Conservation (phyloP, 2,113 vertebrate species). For the Balaenoptera acutorostrata region DNA sequence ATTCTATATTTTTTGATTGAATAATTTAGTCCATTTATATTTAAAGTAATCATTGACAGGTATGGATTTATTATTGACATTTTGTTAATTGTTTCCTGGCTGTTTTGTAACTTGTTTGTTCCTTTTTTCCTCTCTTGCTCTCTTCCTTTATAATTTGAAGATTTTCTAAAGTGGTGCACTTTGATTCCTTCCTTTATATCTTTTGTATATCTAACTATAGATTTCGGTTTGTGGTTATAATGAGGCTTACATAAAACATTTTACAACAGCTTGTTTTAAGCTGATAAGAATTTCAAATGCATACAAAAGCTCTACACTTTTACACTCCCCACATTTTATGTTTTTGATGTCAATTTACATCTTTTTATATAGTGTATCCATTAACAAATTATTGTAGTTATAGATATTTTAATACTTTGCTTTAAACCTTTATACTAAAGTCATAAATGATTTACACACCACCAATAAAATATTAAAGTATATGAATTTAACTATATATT, state of each 20-base stretch:
- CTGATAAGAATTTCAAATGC: too few relatives aligned
- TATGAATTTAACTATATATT: background rate
- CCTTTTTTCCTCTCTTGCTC: background rate
- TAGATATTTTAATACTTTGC: background rate
- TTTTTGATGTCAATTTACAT: too few relatives aligned
- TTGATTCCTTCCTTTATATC: background rate
- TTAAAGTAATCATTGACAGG: too few relatives aligned
- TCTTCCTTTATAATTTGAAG: background rate
- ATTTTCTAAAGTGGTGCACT: background rate
- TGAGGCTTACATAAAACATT: too few relatives aligned
- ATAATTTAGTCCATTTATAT: too few relatives aligned
- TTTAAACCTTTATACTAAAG: background rate
- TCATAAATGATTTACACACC: background rate
- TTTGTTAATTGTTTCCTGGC: too few relatives aligned
- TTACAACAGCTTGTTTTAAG: too few relatives aligned
- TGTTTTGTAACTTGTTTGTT: background rate
- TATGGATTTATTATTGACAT: too few relatives aligned
- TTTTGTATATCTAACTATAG: background rate
- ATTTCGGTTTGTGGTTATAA: background rate
- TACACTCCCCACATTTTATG: too few relatives aligned
- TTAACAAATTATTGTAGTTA: background rate
- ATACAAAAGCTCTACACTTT: too few relatives aligned
- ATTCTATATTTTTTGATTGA: too few relatives aligned
- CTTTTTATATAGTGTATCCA: background rate
- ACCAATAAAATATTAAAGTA: background rate